Conservation (phyloP, 2,888 invertebrate species). For the Meganola albula region DNA sequence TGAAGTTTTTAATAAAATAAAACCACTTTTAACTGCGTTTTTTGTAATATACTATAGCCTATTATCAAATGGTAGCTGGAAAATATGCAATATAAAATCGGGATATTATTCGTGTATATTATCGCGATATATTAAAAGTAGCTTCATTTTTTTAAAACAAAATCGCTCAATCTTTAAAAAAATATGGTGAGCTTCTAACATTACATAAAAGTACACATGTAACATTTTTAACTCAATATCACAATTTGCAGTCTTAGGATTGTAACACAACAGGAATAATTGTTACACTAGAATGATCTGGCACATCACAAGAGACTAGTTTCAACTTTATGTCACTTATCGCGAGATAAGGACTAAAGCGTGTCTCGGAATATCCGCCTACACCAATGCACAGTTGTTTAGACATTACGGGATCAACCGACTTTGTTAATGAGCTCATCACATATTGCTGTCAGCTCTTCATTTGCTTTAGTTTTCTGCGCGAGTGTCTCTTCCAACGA, state of each 20-base stretch:
- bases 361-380: conserved; percentile 40
- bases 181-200: no score
- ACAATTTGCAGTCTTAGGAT: conserved; percentile 61
- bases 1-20: conserved; percentile 7
- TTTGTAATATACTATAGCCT: no score
- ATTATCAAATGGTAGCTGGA: no score
- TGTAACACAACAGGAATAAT: conserved; percentile 35
- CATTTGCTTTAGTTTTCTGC: conserved; percentile 93
- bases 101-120: no score
- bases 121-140: no score
- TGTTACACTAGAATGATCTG: conserved; percentile 44
- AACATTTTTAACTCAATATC: conserved; percentile 45
- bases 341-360: conserved; percentile 57
- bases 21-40: no score
- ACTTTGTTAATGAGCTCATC: conserved; percentile 90
- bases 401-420: conserved; percentile 44
- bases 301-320: conserved; percentile 47
- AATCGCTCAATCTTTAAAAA: no score
- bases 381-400: conserved; percentile 40
- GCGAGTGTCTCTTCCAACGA: conserved; percentile 89
- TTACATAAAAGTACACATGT: conserved; percentile 20
- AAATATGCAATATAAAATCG: no score
- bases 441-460: conserved; percentile 92
- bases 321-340: conserved; percentile 55
- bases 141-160: no score